phyloP scores from a whole-genome alignment of 92 coral and sea anemone genomes.

The Palythoa caribaeorum region DNA sequence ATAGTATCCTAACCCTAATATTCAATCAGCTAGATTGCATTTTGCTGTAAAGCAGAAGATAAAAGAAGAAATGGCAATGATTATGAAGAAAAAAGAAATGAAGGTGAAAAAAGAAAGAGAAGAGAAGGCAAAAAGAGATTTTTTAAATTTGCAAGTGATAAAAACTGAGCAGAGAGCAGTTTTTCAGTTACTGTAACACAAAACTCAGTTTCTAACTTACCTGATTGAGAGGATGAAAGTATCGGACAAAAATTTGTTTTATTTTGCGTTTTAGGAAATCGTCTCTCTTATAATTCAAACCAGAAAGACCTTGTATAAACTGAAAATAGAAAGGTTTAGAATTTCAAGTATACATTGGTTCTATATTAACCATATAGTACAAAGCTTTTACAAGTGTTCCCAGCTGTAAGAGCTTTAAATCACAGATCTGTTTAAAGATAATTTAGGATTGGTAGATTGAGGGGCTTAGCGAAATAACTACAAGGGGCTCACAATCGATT shows the following conservation, averaged over 20 bases:
- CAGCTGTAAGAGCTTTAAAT: too few species aligned
- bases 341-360: neutral
- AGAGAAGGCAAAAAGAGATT: too few species aligned
- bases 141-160: neutral
- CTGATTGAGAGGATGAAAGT: slow-evolving; percentile 85
- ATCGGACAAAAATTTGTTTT: slow-evolving; percentile 82
- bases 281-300: slow-evolving; percentile 87
- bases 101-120: neutral
- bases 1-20: too few species aligned
- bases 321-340: slow-evolving; percentile 18
- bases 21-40: too few species aligned
- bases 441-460: too few species aligned
- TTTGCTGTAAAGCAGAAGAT: too few species aligned
- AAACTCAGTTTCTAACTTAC: slow-evolving; percentile 43
- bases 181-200: neutral
- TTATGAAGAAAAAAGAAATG: neutral
- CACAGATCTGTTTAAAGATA: too few species aligned
- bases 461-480: too few species aligned
- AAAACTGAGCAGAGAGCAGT: neutral
- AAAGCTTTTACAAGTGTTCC: too few species aligned
- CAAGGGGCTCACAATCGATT: too few species aligned
- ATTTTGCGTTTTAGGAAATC: slow-evolving; percentile 90
- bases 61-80: too few species aligned
- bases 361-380: too few species aligned
- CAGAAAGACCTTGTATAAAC: slow-evolving; percentile 91